These are phyloP conservation scores for Drosophila arizonae DNA, from an alignment of 1,140 invertebrate genomes.

Conservation along the genomic window DNA sequence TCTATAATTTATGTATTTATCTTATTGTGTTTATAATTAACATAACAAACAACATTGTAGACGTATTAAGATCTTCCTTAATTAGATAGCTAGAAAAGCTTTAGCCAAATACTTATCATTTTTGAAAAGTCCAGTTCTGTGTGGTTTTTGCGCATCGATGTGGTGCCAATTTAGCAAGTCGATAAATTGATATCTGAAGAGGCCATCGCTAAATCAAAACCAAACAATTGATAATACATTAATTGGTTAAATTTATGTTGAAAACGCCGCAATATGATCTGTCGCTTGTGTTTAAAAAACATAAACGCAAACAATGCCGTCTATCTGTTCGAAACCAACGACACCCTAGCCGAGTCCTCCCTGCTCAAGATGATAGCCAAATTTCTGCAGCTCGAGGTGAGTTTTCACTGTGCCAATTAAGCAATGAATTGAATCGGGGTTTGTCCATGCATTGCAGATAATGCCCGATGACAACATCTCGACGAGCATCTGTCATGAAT, in stretches of 20 bases:
- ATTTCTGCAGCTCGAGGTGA: constrained; percentile 69
- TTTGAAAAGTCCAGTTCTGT: neutral
- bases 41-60: no score
- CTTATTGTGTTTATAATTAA: no score
- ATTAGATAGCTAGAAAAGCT: no score
- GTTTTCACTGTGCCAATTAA: neutral
- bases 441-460: constrained; percentile 41
- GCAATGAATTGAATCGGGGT: neutral
- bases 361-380: constrained; percentile 75
- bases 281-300: constrained; percentile 70
- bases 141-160: neutral
- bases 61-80: no score
- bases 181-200: constrained; percentile 9
- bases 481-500: constrained; percentile 67
- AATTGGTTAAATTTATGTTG: constrained; percentile 41
- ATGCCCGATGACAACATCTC: constrained; percentile 69
- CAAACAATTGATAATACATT: constrained; percentile 46
- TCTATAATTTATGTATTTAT: no score
- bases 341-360: constrained; percentile 64
- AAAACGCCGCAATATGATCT: constrained; percentile 60
- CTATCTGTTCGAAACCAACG: constrained; percentile 67
- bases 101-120: no score
- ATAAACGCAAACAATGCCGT: constrained; percentile 66
- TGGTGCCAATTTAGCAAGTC: neutral
- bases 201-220: constrained; percentile 44